These are phyloP conservation scores for Stegodyphus dumicola DNA, from an alignment of 1,140 invertebrate genomes.

Conservation along the genomic window DNA sequence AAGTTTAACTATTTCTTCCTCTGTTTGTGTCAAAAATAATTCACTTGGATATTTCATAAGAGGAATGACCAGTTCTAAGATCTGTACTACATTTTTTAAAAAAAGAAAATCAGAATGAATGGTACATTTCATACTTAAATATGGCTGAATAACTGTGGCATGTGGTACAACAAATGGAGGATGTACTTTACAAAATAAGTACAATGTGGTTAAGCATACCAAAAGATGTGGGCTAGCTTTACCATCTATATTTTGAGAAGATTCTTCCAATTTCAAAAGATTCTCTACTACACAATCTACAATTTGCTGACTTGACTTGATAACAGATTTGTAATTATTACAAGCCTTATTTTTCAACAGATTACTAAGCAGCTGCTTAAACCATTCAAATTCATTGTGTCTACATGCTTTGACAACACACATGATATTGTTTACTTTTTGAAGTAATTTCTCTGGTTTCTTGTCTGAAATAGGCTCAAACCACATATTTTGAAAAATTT, in stretches of 20 bases:
- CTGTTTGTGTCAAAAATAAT: conserved; percentile 92
- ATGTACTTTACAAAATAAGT: conserved; percentile 95
- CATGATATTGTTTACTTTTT: conserved; percentile 95
- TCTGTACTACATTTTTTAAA: conserved; percentile 86
- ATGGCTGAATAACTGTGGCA: conserved; percentile 94
- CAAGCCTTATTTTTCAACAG: conserved; percentile 92
- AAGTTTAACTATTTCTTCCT: conserved; percentile 95
- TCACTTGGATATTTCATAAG: conserved; percentile 98
- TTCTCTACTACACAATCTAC: conserved; percentile 97
- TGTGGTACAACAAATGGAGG: conserved; percentile 94
- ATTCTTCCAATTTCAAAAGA: conserved; percentile 88
- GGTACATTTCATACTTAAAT: conserved; percentile 92
- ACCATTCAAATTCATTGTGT: conserved; percentile 92
- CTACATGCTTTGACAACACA: conserved; percentile 93
- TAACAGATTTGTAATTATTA: conserved; percentile 67
- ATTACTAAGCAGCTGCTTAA: conserved; percentile 93
- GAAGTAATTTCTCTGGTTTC: conserved; percentile 71
- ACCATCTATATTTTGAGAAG: conserved; percentile 68
- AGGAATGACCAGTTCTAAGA: conserved; percentile 95
- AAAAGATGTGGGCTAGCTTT: conserved; percentile 84
- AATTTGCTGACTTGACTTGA: conserved; percentile 93
- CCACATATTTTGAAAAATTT: conserved; percentile 99
- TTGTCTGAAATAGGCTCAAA: conserved; percentile 88
- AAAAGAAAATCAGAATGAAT: conserved; percentile 84
- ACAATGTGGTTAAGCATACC: conserved; percentile 91